Evolutionary conservation across 1,140 invertebrate species (phyloP).

Genomic region (Drosophila chauvacae): DNA sequence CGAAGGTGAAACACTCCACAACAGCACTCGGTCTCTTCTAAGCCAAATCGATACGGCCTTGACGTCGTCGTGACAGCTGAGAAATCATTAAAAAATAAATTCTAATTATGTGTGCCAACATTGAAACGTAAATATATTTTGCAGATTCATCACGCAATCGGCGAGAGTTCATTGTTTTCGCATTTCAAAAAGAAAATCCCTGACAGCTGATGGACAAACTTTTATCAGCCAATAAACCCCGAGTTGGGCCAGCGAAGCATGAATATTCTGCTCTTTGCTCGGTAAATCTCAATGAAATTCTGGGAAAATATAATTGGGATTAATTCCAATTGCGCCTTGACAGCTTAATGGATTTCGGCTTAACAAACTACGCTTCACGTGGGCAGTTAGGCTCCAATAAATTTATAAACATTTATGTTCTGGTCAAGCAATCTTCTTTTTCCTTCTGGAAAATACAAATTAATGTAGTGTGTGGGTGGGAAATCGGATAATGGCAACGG

Average conservation of each 20-base stretch:
- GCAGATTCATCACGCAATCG: constrained; percentile 30
- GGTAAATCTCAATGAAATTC: constrained; percentile 30
- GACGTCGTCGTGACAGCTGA: constrained; percentile 36
- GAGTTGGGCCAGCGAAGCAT: neutral
- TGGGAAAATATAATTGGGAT: constrained; percentile 21
- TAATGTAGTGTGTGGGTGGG: constrained; percentile 5
- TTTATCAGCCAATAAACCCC: constrained; percentile 37
- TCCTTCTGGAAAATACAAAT: neutral
- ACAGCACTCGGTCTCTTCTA: neutral
- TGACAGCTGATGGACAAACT: constrained; percentile 46
- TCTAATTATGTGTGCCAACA: constrained; percentile 43
- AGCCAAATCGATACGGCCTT: constrained; percentile 47
- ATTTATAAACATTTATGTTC: constrained; percentile 14
- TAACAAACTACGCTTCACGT: neutral
- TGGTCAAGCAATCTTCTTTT: neutral
- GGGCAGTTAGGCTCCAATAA: constrained; percentile 1
- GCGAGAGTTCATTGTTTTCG: constrained; percentile 43
- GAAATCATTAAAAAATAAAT: constrained; percentile 50
- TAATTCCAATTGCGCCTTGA: constrained; percentile 38
- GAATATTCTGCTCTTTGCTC: constrained; percentile 9
- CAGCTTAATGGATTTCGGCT: constrained; percentile 34
- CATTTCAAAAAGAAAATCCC: constrained; percentile 33
- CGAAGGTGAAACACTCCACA: constrained; percentile 38
- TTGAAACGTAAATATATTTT: constrained; percentile 21
- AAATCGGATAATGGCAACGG: neutral